These are phyloP conservation scores for Ectropis crepuscularia DNA, from an alignment of 2,888 invertebrate species.

Conservation along the genomic window DNA sequence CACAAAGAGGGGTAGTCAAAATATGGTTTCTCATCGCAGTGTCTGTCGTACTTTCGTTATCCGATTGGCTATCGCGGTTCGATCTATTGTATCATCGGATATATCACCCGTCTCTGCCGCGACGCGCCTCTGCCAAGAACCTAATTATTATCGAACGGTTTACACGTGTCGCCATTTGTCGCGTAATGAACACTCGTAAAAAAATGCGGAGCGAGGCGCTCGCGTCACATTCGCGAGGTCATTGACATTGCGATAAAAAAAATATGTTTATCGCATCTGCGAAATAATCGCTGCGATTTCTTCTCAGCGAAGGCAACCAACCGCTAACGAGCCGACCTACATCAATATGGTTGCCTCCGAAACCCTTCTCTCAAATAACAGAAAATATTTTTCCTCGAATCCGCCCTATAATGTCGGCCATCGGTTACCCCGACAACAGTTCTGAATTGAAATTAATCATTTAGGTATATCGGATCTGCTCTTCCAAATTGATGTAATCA, in stretches of 20 bases:
- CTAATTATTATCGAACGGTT: constrained; percentile 42
- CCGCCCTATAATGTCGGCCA: background rate
- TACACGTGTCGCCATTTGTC: constrained; percentile 53
- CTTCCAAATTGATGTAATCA: constrained; percentile 19
- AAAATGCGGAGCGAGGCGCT: constrained; percentile 56
- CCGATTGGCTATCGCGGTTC: background rate
- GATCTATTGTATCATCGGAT: constrained; percentile 8
- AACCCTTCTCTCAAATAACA: constrained; percentile 20
- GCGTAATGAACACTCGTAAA: constrained; percentile 52
- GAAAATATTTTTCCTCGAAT: constrained; percentile 9
- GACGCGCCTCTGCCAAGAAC: constrained; percentile 32
- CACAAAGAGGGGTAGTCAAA: too few species aligned
- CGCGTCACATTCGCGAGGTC: constrained; percentile 57
- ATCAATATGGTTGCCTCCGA: constrained; percentile 35
- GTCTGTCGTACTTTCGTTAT: background rate
- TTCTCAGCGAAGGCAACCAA: constrained; percentile 30
- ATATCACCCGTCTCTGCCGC: constrained; percentile 7
- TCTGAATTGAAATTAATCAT: constrained; percentile 18
- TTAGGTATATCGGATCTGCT: constrained; percentile 7
- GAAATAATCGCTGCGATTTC: constrained; percentile 40
- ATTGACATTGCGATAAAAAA: constrained; percentile 68
- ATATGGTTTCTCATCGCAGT: too few species aligned
- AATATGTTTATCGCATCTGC: constrained; percentile 45
- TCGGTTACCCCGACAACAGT: constrained; percentile 18
- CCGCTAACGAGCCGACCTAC: constrained; percentile 40